Evolutionary conservation across 2,888 invertebrate genomes (phyloP), one percentile per base, ranked within the genome.

Genomic region (Mantis religiosa): DNA sequence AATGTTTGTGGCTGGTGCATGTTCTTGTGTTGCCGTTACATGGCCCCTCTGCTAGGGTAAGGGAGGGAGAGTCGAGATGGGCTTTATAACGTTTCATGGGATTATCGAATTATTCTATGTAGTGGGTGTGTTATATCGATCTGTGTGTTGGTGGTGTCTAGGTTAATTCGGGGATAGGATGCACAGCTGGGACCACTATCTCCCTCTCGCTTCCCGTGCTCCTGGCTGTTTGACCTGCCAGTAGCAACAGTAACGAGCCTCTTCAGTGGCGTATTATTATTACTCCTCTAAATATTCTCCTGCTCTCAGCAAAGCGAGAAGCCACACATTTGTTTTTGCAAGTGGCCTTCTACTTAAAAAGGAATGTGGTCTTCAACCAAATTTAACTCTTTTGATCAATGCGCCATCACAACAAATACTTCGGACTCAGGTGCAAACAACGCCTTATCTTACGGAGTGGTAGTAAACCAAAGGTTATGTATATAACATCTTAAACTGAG

Each of bases 151-250:
- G 82, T 87, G 82, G 87, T 82, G 87, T 87, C 87, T 87, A 87
- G 87, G 87, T 87, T 87, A 87, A 87, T 87, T 87, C 87, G 87
- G 87, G 87, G 87, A 87, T 87, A 87, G 86, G 87, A 87, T 87
- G 87, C 87, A 87, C 87, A 87, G 87, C 87, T 87, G 87, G 87
- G 87, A 82, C 87, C 87, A 87, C 54, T 71, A 71, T 71, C 54
- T 71, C 54, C 54, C 54, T 71, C 54, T 71, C 54, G 20, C 54
- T 71, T 82, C 87, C 34, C 41, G 47, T 85, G 85, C 85, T 85
- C 85, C 85, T 85, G 85, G 87, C 28, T 87, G 87, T 87, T 87
- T 87, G 87, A 87, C 87, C 87, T 82, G 82, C 87, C 87, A 85
- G 54, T 71, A 71, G 20, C 85, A 41, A 27, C 54, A 85, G 85